Conservation (phyloP, 2,888 invertebrate species). For the Leptopilina myrica region DNA sequence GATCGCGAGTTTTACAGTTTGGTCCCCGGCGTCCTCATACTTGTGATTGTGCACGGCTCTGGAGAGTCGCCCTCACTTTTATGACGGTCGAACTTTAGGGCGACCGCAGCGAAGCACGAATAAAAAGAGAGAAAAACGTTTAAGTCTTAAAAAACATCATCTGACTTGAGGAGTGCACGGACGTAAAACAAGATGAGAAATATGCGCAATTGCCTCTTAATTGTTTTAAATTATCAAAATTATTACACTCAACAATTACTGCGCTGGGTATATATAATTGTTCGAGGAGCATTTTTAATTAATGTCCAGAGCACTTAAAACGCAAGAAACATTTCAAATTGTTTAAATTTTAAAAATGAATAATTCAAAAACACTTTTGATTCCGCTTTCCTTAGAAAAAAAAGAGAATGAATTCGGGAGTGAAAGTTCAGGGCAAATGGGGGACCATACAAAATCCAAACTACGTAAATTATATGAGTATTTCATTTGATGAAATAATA, state of each 20-base stretch:
- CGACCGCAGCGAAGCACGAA: slow-evolving; percentile 69
- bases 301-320: too few species aligned
- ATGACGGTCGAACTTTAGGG: slow-evolving; percentile 72
- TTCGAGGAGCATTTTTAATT: too few species aligned
- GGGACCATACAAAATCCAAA: slow-evolving; percentile 57
- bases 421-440: not conserved
- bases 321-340: too few species aligned
- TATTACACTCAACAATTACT: too few species aligned
- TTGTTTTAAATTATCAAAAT: not conserved
- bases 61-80: slow-evolving; percentile 70
- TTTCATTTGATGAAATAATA: slow-evolving; percentile 75
- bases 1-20: slow-evolving; percentile 48
- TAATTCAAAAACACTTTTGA: too few species aligned
- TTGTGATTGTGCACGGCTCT: slow-evolving; percentile 23
- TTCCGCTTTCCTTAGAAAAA: too few species aligned
- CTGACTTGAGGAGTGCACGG: slow-evolving; percentile 42
- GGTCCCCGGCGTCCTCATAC: slow-evolving; percentile 47
- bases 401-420: too few species aligned
- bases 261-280: too few species aligned
- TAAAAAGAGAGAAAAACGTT: slow-evolving; percentile 53
- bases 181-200: slow-evolving; percentile 32
- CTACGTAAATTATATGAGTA: slow-evolving; percentile 63
- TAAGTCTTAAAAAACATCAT: slow-evolving; percentile 50
- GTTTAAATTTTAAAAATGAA: too few species aligned
- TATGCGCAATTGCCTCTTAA: slow-evolving; percentile 16